Conservation (phyloP, 2,797 vertebrate genomes). For the Siniperca scherzeri region DNA sequence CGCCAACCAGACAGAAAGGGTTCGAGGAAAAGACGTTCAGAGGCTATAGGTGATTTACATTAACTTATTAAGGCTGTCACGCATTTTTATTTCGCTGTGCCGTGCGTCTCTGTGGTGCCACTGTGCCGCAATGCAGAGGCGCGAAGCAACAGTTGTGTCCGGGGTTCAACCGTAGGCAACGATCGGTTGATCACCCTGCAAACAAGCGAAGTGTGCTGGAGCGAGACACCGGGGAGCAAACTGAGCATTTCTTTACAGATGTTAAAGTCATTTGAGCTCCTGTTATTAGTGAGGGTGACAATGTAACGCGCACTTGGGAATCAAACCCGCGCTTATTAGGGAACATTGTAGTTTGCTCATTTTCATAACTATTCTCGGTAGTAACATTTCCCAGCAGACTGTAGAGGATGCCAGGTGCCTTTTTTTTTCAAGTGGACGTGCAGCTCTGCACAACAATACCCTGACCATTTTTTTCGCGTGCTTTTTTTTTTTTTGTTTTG, state of each 20-base stretch:
- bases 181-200: background rate
- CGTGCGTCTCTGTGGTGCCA: background rate
- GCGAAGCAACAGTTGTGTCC: conserved; percentile 23
- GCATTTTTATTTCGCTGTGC: background rate
- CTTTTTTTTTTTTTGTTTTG: background rate
- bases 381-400: background rate
- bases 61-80: background rate
- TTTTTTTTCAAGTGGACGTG: conserved; percentile 34
- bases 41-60: conserved; percentile 80
- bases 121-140: conserved; percentile 16
- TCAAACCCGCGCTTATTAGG: background rate
- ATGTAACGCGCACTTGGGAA: background rate
- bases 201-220: background rate
- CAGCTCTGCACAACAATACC: conserved; percentile 3
- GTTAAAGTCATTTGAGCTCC: background rate
- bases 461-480: conserved; percentile 13
- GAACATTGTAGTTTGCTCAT: background rate
- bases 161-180: background rate
- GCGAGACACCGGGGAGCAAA: background rate
- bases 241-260: background rate
- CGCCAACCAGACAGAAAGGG: conserved; percentile 13
- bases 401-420: conserved; percentile 35
- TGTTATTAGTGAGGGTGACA: rapidly evolving
- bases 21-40: conserved; percentile 85
- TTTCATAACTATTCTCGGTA: background rate